Evolutionary conservation across 2,888 invertebrate species (phyloP).

Genomic region (Zhuqinia jingwanae): DNA sequence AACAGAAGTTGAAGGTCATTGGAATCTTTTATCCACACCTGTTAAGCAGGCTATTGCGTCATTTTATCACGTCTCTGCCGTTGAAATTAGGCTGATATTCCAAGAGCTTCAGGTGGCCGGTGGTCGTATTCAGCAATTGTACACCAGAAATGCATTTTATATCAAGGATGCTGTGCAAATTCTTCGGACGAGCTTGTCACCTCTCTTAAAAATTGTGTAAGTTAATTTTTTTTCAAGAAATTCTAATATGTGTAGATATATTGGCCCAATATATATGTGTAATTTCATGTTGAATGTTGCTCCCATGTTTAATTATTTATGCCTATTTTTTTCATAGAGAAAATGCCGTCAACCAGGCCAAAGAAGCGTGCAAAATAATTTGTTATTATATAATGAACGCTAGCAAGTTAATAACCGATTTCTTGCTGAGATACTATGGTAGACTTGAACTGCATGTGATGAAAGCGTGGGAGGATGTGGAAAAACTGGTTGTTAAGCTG

Average conservation of each 20-base stretch:
- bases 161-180: slow-evolving; percentile 76
- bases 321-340: slow-evolving; percentile 10
- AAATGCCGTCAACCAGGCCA: neutral
- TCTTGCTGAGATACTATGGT: slow-evolving; percentile 64
- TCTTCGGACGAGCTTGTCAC: slow-evolving; percentile 44
- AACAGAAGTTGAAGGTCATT: slow-evolving; percentile 72
- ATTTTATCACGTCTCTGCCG: slow-evolving; percentile 42
- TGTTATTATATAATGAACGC: slow-evolving; percentile 45
- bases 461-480: slow-evolving; percentile 72
- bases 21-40: slow-evolving; percentile 61
- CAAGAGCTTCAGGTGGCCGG: slow-evolving; percentile 75
- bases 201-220: slow-evolving; percentile 45
- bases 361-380: slow-evolving; percentile 36
- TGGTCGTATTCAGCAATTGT: slow-evolving; percentile 74
- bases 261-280: too few relatives aligned
- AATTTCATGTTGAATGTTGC: neutral
- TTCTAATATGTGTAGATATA: too few relatives aligned
- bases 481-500: slow-evolving; percentile 54
- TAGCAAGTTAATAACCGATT: slow-evolving; percentile 19
- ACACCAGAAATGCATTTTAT: slow-evolving; percentile 79
- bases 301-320: neutral
- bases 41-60: slow-evolving; percentile 17
- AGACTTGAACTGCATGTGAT: slow-evolving; percentile 74
- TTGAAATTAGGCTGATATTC: slow-evolving; percentile 65
- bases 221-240: neutral